phyloP scores from a whole-genome alignment of 2,797 vertebrate genomes.

The Podarcis lilfordi region DNA sequence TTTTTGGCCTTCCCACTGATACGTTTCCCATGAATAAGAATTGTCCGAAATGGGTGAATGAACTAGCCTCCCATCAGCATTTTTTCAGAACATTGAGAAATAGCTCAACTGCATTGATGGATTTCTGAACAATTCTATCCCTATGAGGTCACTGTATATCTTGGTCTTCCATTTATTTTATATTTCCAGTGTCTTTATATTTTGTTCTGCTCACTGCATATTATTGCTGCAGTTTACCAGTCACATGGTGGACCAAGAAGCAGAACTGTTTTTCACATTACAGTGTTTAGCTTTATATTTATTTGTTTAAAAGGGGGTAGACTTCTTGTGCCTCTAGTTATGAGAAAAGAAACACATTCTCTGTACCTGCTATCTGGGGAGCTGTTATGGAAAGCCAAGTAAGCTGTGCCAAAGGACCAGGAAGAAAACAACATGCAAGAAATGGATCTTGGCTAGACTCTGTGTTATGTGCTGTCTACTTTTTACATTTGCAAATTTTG shows the following conservation, averaged over 20 bases:
- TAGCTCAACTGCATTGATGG: background rate
- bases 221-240: background rate
- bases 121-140: background rate
- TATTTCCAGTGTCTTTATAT: background rate
- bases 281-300: background rate
- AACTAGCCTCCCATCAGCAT: background rate
- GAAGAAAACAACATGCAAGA: background rate
- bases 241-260: background rate
- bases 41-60: background rate
- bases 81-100: background rate
- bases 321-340: background rate
- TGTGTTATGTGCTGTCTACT: background rate
- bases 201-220: background rate
- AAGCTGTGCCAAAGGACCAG: background rate
- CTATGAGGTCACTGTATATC: background rate
- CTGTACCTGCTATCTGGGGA: background rate
- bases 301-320: background rate
- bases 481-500: background rate
- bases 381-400: background rate
- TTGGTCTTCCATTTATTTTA: slow-evolving; percentile 2
- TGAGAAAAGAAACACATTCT: slow-evolving; percentile 4
- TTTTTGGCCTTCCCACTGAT: background rate
- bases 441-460: background rate
- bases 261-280: background rate
- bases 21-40: background rate